phyloP scores from a whole-genome alignment of 1,140 invertebrate species.

The Bradynema listronoti region DNA sequence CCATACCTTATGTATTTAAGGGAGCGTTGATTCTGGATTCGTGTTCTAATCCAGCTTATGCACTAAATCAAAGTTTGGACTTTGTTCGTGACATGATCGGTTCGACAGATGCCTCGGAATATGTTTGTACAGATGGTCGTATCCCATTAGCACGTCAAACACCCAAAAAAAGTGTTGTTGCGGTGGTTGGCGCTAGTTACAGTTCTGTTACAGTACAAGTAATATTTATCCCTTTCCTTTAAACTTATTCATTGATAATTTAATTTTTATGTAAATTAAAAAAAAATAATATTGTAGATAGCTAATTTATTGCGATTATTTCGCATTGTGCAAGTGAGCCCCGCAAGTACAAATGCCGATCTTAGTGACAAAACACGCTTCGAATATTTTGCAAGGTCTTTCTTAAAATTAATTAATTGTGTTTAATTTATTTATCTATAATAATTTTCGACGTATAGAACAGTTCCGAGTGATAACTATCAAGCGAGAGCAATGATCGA shows the following conservation, averaged over 20 bases:
- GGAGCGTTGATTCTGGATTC: too few species aligned
- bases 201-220: conserved; percentile 60
- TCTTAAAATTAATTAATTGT: conserved; percentile 20
- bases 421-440: neutral
- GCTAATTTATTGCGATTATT: conserved; percentile 66
- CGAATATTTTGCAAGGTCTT: conserved; percentile 70
- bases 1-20: too few species aligned
- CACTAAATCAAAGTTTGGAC: conserved; percentile 73
- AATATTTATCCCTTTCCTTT: conserved; percentile 1
- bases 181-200: conserved; percentile 60
- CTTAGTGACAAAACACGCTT: conserved; percentile 68
- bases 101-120: conserved; percentile 57
- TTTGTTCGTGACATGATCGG: conserved; percentile 65
- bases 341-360: conserved; percentile 68
- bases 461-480: conserved; percentile 68
- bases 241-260: conserved; percentile 2
- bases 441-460: conserved; percentile 33
- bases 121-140: conserved; percentile 49
- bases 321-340: conserved; percentile 62
- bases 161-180: conserved; percentile 58
- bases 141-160: conserved; percentile 8
- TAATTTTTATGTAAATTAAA: too few species aligned
- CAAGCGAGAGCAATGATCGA: conserved; percentile 70
- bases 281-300: conserved; percentile 69
- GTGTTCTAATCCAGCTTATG: too few species aligned